Evolutionary conservation across 1,140 invertebrate genomes (phyloP).

Genomic region (Musca vetustissima): DNA sequence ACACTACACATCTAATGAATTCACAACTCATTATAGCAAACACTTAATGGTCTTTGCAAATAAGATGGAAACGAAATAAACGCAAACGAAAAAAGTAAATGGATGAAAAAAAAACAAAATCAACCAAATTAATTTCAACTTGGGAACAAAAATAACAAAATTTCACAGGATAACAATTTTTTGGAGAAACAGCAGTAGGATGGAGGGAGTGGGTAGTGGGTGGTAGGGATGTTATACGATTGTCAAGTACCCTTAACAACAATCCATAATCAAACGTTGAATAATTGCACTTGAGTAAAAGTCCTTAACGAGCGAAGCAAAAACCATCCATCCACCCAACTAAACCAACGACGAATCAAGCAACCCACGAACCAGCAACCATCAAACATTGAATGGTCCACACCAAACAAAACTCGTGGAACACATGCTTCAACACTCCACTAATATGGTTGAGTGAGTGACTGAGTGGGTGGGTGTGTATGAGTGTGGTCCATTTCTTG

Average conservation of each 20-base stretch:
- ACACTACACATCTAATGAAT: no score
- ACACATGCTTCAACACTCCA: background rate
- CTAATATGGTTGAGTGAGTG: background rate
- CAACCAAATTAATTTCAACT: conserved; percentile 13
- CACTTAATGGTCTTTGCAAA: no score
- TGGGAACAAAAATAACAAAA: background rate
- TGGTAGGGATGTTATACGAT: background rate
- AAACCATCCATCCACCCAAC: background rate
- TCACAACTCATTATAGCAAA: no score
- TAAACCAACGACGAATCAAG: no score
- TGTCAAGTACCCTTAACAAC: background rate
- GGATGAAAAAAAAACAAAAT: no score
- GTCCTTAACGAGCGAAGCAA: conserved; percentile 5
- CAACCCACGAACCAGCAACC: no score
- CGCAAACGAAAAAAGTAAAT: no score
- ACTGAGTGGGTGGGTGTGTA: background rate
- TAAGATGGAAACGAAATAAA: no score
- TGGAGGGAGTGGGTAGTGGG: background rate
- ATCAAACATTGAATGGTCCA: background rate
- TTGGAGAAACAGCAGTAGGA: no score
- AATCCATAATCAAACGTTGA: background rate
- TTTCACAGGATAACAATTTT: background rate
- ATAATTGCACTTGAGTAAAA: conserved; percentile 12
- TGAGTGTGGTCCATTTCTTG: background rate
- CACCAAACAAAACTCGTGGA: background rate